phyloP scores from a whole-genome alignment of 2,888 invertebrate genomes.

The Notocelia uddmanniana region DNA sequence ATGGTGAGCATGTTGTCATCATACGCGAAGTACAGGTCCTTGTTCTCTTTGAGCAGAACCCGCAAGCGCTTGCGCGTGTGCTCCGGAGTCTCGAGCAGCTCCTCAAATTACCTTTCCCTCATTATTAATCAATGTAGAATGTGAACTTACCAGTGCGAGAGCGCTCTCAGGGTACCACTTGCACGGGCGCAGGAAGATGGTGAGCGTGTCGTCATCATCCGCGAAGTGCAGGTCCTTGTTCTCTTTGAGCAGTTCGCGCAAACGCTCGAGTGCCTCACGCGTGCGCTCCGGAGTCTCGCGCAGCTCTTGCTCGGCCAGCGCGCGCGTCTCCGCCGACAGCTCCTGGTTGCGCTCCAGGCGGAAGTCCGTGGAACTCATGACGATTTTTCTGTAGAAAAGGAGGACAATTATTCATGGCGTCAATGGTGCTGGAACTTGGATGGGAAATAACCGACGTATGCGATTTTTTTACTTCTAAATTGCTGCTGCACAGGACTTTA shows the following conservation, averaged over 20 bases:
- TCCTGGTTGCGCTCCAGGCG: constrained; percentile 86
- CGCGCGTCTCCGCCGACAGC: constrained; percentile 84
- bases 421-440: not conserved
- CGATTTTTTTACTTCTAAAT: too few species aligned
- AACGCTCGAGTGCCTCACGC: constrained; percentile 85
- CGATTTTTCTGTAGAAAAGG: constrained; percentile 19
- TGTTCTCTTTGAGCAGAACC: constrained; percentile 88
- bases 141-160: too few species aligned
- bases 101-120: too few species aligned
- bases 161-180: constrained; percentile 95
- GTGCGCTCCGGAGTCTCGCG: constrained; percentile 90
- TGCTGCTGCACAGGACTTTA: too few species aligned
- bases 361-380: constrained; percentile 79
- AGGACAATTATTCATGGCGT: not conserved
- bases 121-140: too few species aligned
- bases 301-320: constrained; percentile 87
- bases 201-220: constrained; percentile 91
- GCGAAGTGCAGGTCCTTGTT: constrained; percentile 88
- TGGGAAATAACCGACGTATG: too few species aligned
- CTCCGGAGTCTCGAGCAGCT: constrained; percentile 91
- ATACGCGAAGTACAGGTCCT: constrained; percentile 88
- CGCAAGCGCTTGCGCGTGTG: constrained; percentile 85
- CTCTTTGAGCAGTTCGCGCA: constrained; percentile 88
- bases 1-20: constrained; percentile 92
- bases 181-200: constrained; percentile 92